Conservation (phyloP, 2,888 invertebrate species). For the Luffia ferchaultella region DNA sequence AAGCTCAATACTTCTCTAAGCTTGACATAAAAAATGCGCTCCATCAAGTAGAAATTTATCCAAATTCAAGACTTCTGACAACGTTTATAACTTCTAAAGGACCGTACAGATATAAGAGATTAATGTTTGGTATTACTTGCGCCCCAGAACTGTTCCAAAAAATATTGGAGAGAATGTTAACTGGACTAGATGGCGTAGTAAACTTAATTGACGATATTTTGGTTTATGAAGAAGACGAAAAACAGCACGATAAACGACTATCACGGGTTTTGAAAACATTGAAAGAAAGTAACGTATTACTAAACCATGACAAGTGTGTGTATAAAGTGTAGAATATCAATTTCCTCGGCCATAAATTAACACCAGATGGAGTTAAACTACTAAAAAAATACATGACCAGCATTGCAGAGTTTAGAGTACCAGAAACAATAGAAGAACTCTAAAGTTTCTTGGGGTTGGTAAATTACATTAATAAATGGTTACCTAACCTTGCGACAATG, state of each 20-base stretch:
- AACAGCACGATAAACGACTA: constrained; percentile 24
- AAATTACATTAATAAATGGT: constrained; percentile 20
- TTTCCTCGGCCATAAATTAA: constrained; percentile 24
- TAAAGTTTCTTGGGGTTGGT: constrained; percentile 22
- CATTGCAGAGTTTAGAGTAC: constrained; percentile 21
- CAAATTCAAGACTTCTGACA: too few relatives aligned
- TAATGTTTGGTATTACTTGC: constrained; percentile 33
- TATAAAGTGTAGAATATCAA: constrained; percentile 16
- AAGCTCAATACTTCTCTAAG: too few relatives aligned
- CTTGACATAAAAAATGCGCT: too few relatives aligned
- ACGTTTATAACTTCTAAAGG: too few relatives aligned
- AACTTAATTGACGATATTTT: constrained; percentile 35
- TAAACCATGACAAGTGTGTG: constrained; percentile 22
- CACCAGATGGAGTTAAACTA: constrained; percentile 21
- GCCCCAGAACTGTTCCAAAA: constrained; percentile 43
- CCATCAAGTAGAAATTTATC: too few relatives aligned
- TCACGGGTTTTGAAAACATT: constrained; percentile 12
- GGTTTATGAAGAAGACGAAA: constrained; percentile 20
- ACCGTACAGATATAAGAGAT: too few relatives aligned
- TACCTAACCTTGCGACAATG: constrained; percentile 5
- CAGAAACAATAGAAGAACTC: constrained; percentile 18
- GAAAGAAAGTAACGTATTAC: constrained; percentile 10
- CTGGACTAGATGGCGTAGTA: constrained; percentile 23
- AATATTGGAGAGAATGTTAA: constrained; percentile 26
- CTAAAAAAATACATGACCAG: constrained; percentile 5